These are phyloP conservation scores for Aphyosemion australe DNA, from an alignment of 2,113 vertebrate genomes.

Conservation along the genomic window DNA sequence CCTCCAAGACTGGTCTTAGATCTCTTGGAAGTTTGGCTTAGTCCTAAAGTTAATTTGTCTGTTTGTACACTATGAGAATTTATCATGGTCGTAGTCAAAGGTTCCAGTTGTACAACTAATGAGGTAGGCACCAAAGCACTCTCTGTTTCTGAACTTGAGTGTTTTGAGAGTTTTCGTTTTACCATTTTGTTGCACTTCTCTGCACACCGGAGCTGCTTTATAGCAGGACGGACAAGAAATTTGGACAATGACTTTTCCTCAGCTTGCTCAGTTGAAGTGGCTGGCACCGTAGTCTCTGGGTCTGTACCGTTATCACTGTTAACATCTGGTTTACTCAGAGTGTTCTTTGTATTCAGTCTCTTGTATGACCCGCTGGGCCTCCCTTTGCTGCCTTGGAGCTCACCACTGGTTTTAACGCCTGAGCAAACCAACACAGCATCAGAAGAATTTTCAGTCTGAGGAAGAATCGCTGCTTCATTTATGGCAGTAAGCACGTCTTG, in stretches of 20 bases:
- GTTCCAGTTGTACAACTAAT: neutral
- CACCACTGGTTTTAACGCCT: conserved; percentile 5
- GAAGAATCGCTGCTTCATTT: neutral
- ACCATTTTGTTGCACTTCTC: conserved; percentile 13
- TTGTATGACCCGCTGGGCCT: conserved; percentile 15
- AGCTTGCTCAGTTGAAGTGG: conserved; percentile 13
- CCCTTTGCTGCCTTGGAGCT: neutral
- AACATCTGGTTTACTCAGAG: neutral
- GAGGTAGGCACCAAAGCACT: conserved; percentile 16
- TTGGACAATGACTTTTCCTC: neutral
- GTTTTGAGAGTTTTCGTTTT: conserved; percentile 38
- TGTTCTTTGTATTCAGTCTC: conserved; percentile 6
- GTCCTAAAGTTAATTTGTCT: neutral
- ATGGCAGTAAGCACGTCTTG: conserved; percentile 2
- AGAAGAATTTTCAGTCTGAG: conserved; percentile 1
- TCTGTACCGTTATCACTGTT: conserved; percentile 19
- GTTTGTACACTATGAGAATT: neutral
- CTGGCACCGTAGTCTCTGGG: conserved; percentile 37
- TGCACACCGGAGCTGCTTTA: conserved; percentile 18
- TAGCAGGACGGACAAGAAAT: neutral
- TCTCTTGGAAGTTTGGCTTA: conserved; percentile 32
- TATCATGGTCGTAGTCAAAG: neutral
- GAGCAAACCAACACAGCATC: conserved; percentile 15
- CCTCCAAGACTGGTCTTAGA: conserved; percentile 21
- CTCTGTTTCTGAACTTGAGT: neutral